phyloP scores from a whole-genome alignment of 2,113 vertebrate species.

The Diadophis punctatus region DNA sequence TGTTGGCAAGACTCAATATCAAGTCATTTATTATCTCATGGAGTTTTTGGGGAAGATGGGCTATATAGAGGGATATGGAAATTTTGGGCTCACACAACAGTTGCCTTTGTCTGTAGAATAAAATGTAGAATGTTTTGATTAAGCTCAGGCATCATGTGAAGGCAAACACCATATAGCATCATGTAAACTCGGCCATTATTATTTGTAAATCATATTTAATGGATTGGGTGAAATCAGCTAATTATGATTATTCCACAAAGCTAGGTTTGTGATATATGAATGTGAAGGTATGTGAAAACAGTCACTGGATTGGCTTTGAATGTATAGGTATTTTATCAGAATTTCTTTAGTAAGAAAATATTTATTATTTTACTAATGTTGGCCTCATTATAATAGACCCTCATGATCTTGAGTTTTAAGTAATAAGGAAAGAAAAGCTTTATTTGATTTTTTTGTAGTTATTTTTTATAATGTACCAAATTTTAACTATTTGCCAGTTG shows the following conservation, averaged over 20 bases:
- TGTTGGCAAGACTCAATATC: not conserved
- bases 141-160: not conserved
- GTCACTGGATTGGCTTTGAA: not conserved
- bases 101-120: not conserved
- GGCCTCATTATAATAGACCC: not conserved
- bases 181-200: not conserved
- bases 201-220: not conserved
- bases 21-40: not conserved
- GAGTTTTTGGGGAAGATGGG: not conserved
- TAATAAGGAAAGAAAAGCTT: not conserved
- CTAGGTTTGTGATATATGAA: not conserved
- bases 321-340: not conserved
- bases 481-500: not conserved
- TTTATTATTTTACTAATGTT: not conserved
- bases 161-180: not conserved
- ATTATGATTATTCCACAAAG: not conserved
- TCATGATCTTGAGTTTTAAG: not conserved
- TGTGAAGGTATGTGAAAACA: not conserved
- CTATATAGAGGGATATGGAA: not conserved
- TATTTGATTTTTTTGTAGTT: not conserved
- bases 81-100: not conserved
- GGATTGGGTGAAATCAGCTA: not conserved
- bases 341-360: not conserved
- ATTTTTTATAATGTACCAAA: not conserved
- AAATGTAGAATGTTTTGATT: not conserved